Conservation (phyloP, 2,888 invertebrate species). For the Tineola bisselliella region DNA sequence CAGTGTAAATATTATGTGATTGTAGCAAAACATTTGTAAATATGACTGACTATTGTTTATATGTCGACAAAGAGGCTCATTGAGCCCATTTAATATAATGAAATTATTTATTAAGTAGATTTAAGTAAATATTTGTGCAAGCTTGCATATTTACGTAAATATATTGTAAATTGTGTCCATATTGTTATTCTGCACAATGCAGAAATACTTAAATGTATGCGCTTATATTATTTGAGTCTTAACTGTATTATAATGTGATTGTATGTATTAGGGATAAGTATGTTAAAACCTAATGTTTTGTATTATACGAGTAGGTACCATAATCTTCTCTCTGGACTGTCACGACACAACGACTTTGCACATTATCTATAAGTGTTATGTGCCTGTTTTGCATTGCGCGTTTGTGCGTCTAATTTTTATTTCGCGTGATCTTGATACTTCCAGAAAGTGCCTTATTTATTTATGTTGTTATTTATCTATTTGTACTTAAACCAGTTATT, state of each 20-base stretch:
- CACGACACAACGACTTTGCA: neutral
- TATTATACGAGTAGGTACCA: no score
- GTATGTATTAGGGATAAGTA: slow-evolving; percentile 1
- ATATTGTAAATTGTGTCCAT: slow-evolving; percentile 65
- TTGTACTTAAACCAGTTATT: neutral
- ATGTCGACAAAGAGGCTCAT: slow-evolving; percentile 34
- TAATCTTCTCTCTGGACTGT: neutral
- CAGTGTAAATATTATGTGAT: slow-evolving; percentile 14
- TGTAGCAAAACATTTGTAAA: slow-evolving; percentile 38
- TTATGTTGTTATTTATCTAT: slow-evolving; percentile 18
- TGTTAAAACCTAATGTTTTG: neutral
- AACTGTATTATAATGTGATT: slow-evolving; percentile 19
- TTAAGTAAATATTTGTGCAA: slow-evolving; percentile 38
- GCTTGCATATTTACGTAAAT: slow-evolving; percentile 39
- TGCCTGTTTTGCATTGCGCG: neutral
- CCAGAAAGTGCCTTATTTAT: slow-evolving; percentile 64
- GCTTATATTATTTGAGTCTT: slow-evolving; percentile 61
- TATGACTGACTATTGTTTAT: slow-evolving; percentile 35
- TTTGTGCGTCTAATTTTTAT: no score
- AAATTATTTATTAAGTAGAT: slow-evolving; percentile 60
- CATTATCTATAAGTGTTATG: slow-evolving; percentile 8
- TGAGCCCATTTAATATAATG: slow-evolving; percentile 20
- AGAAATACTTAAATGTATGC: slow-evolving; percentile 67
- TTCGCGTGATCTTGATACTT: slow-evolving; percentile 63
- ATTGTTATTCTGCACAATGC: slow-evolving; percentile 69